phyloP scores from a whole-genome alignment of 2,797 vertebrate genomes.

The Synaphobranchus kaupii region DNA sequence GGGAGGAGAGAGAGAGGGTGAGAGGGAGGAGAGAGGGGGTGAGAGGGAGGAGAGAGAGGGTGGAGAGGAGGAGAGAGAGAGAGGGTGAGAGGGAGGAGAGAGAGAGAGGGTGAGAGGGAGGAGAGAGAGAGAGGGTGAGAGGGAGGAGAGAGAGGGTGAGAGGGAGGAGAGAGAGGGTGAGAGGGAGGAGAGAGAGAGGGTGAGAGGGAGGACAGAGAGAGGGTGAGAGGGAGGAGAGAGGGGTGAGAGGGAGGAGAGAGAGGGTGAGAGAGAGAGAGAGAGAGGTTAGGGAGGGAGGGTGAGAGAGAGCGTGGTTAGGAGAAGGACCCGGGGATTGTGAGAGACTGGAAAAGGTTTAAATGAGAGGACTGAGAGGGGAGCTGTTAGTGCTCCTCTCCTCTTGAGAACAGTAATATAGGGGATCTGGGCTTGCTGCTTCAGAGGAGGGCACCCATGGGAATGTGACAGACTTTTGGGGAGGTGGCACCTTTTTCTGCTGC shows the following conservation, averaged over 20 bases:
- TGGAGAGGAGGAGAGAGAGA: not conserved
- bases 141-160: too few species aligned
- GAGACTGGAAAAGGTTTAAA: not conserved
- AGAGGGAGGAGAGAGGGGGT: too few species aligned
- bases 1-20: too few species aligned
- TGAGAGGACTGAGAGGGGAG: not conserved
- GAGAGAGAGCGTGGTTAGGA: not conserved
- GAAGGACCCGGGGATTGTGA: not conserved
- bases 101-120: too few species aligned
- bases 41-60: too few species aligned
- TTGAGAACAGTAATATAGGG: not conserved
- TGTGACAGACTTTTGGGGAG: not conserved
- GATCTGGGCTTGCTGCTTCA: not conserved
- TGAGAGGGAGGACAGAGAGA: not conserved
- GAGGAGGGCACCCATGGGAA: not conserved
- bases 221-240: too few species aligned
- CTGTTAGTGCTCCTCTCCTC: not conserved
- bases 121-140: too few species aligned
- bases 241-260: too few species aligned
- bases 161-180: too few species aligned
- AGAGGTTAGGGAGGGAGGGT: too few species aligned
- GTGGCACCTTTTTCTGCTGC: constrained; percentile 12
- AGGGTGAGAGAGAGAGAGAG: too few species aligned
- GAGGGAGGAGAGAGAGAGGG: too few species aligned
- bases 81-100: not conserved